Evolutionary conservation across 2,797 vertebrate genomes (phyloP), one percentile per base, ranked within the genome.

Genomic region (Tadarida brasiliensis): DNA sequence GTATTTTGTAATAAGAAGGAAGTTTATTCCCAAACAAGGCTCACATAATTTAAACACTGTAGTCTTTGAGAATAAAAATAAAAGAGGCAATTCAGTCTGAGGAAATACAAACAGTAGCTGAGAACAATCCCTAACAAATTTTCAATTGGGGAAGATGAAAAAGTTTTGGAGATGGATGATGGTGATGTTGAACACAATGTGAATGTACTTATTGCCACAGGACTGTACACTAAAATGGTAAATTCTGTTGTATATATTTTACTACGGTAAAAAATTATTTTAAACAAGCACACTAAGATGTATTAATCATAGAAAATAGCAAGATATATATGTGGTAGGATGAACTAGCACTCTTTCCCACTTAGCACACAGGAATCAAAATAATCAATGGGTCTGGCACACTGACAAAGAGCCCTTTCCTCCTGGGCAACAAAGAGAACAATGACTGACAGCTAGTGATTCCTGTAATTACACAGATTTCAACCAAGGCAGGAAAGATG

Each of bases 21-120:
- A 94, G 67, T 86, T 86, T 61, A 95, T 85, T 89, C 12, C 56
- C 89, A 94, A 96, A 86, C 17, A 90, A 54, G 28, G 30, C 28
- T 63, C 33, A 68, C 24, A 89, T 67, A 67, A 67, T 67, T 83
- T 67, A 67, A 65, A 83, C 81, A 67, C 4, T 83, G 30, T 20
- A 67, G 57, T 81, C 28, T 61, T 61, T 81, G 35, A 81, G 26
- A 81, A 81, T 81, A 81, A 81, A 81, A 81, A 81, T 47, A 61
- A 44, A 85, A 80, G 11, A 85, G 59, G 88, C 11, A 57, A 76
- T 49, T 82, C 76, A 88, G 84, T 49, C 28, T 91, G 44, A 84
- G 26, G 22, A 92, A 86, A 89, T 9, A 63, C 35, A 65, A 84
- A 88, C 71, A 90, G 7, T 87, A 92, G 56, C 56, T 57, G 35